Evolutionary conservation across 2,888 invertebrate genomes (phyloP).

Genomic region (Deroplatys truncata): DNA sequence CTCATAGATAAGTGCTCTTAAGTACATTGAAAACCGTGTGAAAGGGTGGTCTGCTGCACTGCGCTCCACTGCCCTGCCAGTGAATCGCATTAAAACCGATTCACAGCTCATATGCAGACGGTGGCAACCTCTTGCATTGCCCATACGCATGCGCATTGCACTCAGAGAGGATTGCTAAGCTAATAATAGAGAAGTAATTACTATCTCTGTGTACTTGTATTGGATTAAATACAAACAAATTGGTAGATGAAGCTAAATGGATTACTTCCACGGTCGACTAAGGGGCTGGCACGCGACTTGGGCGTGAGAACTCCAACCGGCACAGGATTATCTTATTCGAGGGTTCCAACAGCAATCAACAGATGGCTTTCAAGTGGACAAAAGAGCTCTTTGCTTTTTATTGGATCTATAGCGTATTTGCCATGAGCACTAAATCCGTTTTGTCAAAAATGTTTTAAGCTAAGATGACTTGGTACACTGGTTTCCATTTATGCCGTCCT

Average conservation of each 20-base stretch:
- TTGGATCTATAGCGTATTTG: too few species aligned
- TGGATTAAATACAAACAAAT: neutral
- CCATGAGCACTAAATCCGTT: too few species aligned
- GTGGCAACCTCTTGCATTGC: too few species aligned
- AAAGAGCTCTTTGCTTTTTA: neutral
- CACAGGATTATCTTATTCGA: neutral
- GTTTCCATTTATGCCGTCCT: too few species aligned
- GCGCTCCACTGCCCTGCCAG: neutral
- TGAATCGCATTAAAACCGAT: neutral
- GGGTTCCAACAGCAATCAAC: neutral
- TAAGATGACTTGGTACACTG: too few species aligned
- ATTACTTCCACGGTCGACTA: neutral
- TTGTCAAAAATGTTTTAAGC: too few species aligned
- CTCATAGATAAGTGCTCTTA: neutral
- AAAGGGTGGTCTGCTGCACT: neutral
- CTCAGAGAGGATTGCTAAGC: neutral
- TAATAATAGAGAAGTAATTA: neutral
- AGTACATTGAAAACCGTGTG: neutral
- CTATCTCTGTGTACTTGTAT: neutral
- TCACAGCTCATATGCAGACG: neutral
- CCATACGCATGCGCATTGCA: neutral
- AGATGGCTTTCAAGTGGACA: neutral
- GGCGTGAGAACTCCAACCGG: neutral
- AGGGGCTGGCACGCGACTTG: neutral
- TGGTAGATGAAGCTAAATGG: neutral